Evolutionary conservation across 2,888 invertebrate species (phyloP).

Genomic region (Platycheirus albimanus): DNA sequence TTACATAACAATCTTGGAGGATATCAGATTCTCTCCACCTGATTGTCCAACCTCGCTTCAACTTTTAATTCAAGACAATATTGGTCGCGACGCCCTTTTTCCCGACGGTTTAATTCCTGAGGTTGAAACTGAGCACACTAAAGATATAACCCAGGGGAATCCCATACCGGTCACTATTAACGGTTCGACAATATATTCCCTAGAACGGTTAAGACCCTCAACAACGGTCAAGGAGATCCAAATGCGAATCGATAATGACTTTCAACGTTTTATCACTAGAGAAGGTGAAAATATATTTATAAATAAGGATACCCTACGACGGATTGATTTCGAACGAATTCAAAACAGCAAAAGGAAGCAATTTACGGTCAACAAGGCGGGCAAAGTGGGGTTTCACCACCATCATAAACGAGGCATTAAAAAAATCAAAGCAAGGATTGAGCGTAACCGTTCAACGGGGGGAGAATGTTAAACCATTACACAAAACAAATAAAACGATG

Average conservation of each 20-base stretch:
- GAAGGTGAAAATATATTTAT: neutral
- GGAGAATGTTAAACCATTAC: neutral
- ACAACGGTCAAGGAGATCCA: neutral
- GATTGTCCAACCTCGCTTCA: neutral
- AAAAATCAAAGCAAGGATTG: neutral
- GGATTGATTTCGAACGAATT: no score
- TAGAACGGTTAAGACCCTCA: neutral
- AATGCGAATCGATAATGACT: neutral
- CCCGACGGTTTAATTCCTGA: no score
- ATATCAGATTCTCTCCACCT: conserved; percentile 5
- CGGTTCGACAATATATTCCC: neutral
- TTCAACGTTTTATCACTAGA: neutral
- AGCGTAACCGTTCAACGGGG: conserved; percentile 2
- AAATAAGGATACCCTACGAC: neutral
- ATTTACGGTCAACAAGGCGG: neutral
- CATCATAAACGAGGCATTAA: neutral
- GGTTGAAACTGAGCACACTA: neutral
- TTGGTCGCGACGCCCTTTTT: no score
- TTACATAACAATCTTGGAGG: neutral
- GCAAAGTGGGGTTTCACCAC: neutral
- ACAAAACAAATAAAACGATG: neutral
- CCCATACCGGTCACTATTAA: neutral
- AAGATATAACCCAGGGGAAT: neutral
- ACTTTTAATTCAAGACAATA: neutral
- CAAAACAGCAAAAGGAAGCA: neutral